A percentile compares a stretch with the other conserved stretches of the same genome.
Conservation (phyloP, 2,113 vertebrate genomes). For the Prolemur simus region DNA sequence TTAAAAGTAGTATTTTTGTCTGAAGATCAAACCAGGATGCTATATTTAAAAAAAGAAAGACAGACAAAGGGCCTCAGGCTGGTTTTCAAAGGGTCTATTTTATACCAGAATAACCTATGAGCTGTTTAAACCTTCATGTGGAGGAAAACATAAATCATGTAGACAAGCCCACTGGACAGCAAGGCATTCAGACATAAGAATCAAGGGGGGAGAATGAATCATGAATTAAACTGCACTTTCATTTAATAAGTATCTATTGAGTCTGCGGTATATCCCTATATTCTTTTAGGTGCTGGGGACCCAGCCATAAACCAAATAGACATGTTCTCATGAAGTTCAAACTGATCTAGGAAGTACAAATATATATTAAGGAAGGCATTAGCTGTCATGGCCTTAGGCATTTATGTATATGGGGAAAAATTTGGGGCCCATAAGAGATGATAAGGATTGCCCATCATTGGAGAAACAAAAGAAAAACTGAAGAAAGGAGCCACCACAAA, state of each 20-base stretch:
- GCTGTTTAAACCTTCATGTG: slow-evolving; percentile 69
- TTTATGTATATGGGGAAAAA: neutral
- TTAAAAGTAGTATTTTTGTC: slow-evolving; percentile 79
- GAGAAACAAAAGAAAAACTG: neutral
- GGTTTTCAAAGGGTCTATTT: slow-evolving; percentile 80
- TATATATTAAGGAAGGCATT: neutral
- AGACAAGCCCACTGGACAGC: neutral
- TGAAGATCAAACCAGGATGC: slow-evolving; percentile 83
- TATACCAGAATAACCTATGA: slow-evolving; percentile 70
- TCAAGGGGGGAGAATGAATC: neutral
- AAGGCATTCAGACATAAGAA: neutral
- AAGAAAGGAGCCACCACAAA: neutral
- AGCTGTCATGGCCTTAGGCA: neutral
- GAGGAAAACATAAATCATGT: slow-evolving; percentile 49
- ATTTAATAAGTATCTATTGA: neutral
- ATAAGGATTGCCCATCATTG: neutral
- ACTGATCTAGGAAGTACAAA: neutral
- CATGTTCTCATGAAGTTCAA: neutral
- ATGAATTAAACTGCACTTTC: neutral
- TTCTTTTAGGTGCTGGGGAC: neutral
- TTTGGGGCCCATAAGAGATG: neutral
- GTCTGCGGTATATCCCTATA: neutral
- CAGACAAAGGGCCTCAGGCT: slow-evolving; percentile 78
- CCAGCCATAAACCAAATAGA: neutral
- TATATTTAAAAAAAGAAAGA: neutral